These are phyloP conservation scores for Rhagonycha lutea DNA, from an alignment of 2,888 invertebrate genomes.

Conservation along the genomic window DNA sequence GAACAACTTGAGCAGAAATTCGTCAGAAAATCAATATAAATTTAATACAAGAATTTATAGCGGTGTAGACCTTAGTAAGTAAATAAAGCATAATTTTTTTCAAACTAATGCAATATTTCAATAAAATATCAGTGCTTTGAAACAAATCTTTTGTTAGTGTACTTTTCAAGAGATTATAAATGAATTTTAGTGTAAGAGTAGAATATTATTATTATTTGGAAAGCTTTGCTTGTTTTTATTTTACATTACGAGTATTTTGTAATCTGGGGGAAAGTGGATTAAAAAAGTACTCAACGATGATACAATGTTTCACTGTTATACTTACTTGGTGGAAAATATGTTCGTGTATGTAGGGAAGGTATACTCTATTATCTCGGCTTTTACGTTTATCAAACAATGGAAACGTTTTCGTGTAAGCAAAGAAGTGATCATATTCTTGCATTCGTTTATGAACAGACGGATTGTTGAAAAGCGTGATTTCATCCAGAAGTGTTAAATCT, in stretches of 20 bases:
- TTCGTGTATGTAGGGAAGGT: slow-evolving; percentile 46
- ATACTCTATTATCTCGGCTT: slow-evolving; percentile 46
- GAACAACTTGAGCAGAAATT: not conserved
- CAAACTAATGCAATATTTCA: not conserved
- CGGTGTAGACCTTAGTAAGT: not conserved
- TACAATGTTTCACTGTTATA: not conserved
- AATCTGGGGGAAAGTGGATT: not conserved
- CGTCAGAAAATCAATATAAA: not conserved
- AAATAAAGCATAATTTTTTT: not conserved
- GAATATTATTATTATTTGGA: not conserved
- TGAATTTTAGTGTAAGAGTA: not conserved
- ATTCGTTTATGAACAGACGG: not conserved
- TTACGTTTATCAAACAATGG: slow-evolving; percentile 51
- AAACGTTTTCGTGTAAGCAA: slow-evolving; percentile 48
- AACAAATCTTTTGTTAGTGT: not conserved
- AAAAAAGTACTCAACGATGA: not conserved
- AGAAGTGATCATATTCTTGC: slow-evolving; percentile 51
- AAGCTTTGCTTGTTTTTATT: not conserved
- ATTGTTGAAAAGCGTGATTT: slow-evolving; percentile 52
- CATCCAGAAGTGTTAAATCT: slow-evolving; percentile 14
- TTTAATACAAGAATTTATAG: not conserved
- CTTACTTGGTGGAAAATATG: slow-evolving; percentile 51
- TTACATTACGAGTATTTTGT: not conserved
- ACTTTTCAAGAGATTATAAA: not conserved
- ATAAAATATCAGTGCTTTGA: not conserved